Evolutionary conservation across 1,140 invertebrate genomes (phyloP).

Genomic region (Drosophila arizonae): DNA sequence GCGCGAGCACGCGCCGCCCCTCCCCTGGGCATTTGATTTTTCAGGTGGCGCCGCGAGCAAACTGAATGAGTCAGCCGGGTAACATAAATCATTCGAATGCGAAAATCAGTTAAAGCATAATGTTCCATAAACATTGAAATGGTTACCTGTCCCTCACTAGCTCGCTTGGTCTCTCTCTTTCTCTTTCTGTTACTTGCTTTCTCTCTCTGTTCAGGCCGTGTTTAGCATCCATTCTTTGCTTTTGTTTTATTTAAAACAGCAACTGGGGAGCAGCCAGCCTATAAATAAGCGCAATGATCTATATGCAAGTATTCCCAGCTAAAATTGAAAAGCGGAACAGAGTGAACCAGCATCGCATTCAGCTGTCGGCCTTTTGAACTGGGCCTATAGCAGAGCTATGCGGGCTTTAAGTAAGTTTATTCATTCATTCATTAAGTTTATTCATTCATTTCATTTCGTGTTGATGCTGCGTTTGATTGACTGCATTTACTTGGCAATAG

Average conservation of each 20-base stretch:
- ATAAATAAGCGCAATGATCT: conserved; percentile 24
- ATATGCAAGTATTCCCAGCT: neutral
- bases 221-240: conserved; percentile 14
- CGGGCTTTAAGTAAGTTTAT: too few relatives aligned
- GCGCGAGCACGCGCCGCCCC: conserved; percentile 43
- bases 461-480: neutral
- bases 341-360: neutral
- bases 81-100: conserved; percentile 78
- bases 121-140: conserved; percentile 47
- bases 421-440: too few relatives aligned
- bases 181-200: too few relatives aligned
- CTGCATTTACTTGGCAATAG: too few relatives aligned
- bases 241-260: conserved; percentile 25
- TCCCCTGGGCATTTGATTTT: conserved; percentile 48
- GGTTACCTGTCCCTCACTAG: conserved; percentile 8
- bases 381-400: too few relatives aligned
- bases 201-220: neutral
- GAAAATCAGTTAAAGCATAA: conserved; percentile 79
- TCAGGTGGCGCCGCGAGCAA: conserved; percentile 30
- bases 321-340: neutral
- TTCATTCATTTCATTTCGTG: too few relatives aligned
- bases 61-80: conserved; percentile 69
- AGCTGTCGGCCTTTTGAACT: too few relatives aligned
- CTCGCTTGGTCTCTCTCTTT: too few relatives aligned
- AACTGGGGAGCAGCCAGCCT: conserved; percentile 3